Evolutionary conservation across 2,888 invertebrate species (phyloP), one percentile per base, ranked within the genome.

Genomic region (Anthrax anthrax): DNA sequence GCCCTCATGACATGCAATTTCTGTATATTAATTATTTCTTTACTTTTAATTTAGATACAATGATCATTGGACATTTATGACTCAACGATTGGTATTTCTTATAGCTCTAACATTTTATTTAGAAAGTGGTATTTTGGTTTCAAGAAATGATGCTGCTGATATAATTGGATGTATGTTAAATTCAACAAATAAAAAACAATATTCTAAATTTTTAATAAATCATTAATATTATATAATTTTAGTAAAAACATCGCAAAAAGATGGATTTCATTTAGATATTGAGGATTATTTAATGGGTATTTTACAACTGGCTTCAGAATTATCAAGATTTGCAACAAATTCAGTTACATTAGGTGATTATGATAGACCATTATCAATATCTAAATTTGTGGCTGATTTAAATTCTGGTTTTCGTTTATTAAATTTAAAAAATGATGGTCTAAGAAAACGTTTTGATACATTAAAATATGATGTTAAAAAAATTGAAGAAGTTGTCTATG

Each of bases 401-500:
- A 90, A 89, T 62, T 83, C 88, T 4, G 94, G 91, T 0, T 95
- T 92, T 63, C 80, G 90, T 60, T 70, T 92, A 47, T 65, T 95
- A 14, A 94, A 91, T 62, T 71, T 94, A 43, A 94, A 94, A 67
- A 95, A 94, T 65, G 92, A 92, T 61, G 76, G 79, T 8, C 69
- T 94, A 4, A 74, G 92, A 44, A 91, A 90, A 61, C 74, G 85
- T 14, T 92, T 84, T 57, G 92, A 94, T 69, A 82, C 79, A 0
- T 70, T 94, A 3, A 86, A 92, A 54, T 94, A 94, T 60, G 91
- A 92, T 60, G 82, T 92, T 18, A 92, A 92, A 67, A 94, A 92
- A 65, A 87, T 92, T 16, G 94, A 94, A 61, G 89, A 90, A 63
- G 84, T 91, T 0, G 88, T 87, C 1, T 90, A 90, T 58, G 90